Evolutionary conservation across 2,888 invertebrate genomes (phyloP), one percentile per base, ranked within the genome.

Genomic region (Drosophila merina): DNA sequence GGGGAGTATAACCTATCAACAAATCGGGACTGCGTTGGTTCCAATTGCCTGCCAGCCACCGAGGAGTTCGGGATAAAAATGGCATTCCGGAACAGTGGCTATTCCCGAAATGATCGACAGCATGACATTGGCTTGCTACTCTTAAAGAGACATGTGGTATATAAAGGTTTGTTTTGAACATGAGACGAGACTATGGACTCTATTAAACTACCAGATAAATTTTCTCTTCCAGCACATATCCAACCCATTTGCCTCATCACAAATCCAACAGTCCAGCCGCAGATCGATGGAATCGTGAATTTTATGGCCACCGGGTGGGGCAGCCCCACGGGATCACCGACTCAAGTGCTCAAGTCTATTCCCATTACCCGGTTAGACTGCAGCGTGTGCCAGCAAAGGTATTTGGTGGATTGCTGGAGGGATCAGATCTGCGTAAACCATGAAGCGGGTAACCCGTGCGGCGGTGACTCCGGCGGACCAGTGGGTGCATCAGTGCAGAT

Each of bases 391-490:
- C 25, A 8, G 0, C 2, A n/a, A 0, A 60, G 48, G n/a, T 57
- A 60, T 8, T 1, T 47, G 56, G 45, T 56, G 12, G 14, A 8
- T 0, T 47, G 57, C 14, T 6, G 4, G 1, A 9, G 25, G 10
- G 7, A 40, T n/a, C 60, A 60, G 47, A 57, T 60, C n/a, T 60
- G 60, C 12, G 60, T 60, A 8, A 10, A 4, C 0, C 60, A 60
- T 25, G 40, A 33, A 4, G 1, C 30, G 4, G 60, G 57, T 0
- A 10, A 8, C 1, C 4, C 47, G 0, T 60, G 60, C 47, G 30
- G 47, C 2, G 60, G 60, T 2, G 60, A 60, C 26, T 60, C 60
- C 4, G 60, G 60, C 25, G 60, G 60, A 26, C 60, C 60, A 12
- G 38, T 60, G 60, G 60, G 56, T 0, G 14, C 31, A 0, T n/a